Evolutionary conservation across 2,113 vertebrate species (phyloP).

Genomic region (Daphoenositta chrysoptera): DNA sequence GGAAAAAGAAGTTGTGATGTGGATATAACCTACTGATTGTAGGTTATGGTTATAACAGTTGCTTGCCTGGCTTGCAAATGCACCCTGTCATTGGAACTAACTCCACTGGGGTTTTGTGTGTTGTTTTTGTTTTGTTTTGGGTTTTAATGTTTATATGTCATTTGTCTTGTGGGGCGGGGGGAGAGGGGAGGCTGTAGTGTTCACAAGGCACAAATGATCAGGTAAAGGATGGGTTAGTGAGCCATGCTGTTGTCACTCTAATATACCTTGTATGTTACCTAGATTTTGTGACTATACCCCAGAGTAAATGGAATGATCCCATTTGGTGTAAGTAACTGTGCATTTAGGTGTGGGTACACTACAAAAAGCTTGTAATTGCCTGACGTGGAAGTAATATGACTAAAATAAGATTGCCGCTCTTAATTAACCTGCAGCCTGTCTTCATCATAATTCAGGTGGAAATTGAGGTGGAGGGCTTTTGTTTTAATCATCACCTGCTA

Average conservation of each 20-base stretch:
- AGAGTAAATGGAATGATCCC: conserved; percentile 73
- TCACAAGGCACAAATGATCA: background rate
- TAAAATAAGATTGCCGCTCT: conserved; percentile 11
- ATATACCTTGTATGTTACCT: conserved; percentile 60
- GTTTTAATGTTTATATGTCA: background rate
- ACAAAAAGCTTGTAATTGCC: conserved; percentile 49
- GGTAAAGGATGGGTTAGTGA: background rate
- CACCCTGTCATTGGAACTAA: background rate
- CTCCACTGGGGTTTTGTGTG: background rate
- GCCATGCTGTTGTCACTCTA: conserved; percentile 35
- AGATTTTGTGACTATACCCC: conserved; percentile 77
- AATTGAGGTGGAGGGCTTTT: conserved; percentile 50
- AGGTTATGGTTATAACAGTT: background rate
- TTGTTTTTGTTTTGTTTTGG: background rate
- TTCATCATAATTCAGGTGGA: background rate
- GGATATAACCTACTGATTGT: background rate
- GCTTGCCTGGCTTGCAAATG: background rate
- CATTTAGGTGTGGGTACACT: conserved; percentile 48
- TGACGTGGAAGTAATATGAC: conserved; percentile 6
- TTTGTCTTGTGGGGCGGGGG: background rate
- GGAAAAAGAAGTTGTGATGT: background rate
- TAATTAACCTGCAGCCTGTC: background rate
- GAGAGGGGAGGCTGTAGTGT: background rate
- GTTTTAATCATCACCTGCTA: conserved; percentile 9
- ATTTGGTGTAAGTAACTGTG: conserved; percentile 71